Evolutionary conservation across 2,888 invertebrate species (phyloP).

Genomic region (Chorisops tibialis): DNA sequence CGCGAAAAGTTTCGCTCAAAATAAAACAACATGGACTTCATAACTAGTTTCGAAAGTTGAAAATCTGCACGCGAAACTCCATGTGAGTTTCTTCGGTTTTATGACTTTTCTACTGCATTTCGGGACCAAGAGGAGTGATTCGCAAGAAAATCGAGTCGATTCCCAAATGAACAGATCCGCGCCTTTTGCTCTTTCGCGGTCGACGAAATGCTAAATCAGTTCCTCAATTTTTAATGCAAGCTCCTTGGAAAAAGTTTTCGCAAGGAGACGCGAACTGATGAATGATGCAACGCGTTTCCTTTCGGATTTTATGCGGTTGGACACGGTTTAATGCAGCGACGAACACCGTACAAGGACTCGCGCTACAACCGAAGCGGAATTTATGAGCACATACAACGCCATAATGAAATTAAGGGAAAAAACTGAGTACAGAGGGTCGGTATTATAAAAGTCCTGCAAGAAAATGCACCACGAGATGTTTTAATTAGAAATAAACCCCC

Average conservation of each 20-base stretch:
- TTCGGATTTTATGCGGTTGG: background rate
- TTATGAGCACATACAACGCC: background rate
- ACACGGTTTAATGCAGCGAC: background rate
- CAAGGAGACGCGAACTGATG: background rate
- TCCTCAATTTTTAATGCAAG: conserved; percentile 23
- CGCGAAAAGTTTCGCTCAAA: conserved; percentile 8
- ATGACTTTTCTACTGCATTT: conserved; percentile 14
- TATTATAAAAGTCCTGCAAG: background rate
- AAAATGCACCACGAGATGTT: background rate
- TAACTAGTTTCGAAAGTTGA: conserved; percentile 16
- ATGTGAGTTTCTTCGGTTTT: conserved; percentile 7
- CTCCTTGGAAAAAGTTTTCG: background rate
- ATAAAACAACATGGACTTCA: conserved; percentile 3
- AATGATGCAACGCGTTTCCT: background rate
- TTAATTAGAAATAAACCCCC: conserved; percentile 5
- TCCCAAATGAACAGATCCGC: background rate
- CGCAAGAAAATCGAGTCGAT: background rate
- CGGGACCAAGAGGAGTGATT: conserved; percentile 3
- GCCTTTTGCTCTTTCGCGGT: background rate
- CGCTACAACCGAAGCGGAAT: background rate
- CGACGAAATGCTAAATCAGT: conserved; percentile 17
- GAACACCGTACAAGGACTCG: background rate
- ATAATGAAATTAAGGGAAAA: conserved; percentile 5
- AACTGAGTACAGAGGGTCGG: too few relatives aligned
- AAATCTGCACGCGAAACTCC: conserved; percentile 14